These are phyloP conservation scores for Sclerurus mexicanus DNA, from an alignment of 2,113 vertebrate species.

Conservation along the genomic window DNA sequence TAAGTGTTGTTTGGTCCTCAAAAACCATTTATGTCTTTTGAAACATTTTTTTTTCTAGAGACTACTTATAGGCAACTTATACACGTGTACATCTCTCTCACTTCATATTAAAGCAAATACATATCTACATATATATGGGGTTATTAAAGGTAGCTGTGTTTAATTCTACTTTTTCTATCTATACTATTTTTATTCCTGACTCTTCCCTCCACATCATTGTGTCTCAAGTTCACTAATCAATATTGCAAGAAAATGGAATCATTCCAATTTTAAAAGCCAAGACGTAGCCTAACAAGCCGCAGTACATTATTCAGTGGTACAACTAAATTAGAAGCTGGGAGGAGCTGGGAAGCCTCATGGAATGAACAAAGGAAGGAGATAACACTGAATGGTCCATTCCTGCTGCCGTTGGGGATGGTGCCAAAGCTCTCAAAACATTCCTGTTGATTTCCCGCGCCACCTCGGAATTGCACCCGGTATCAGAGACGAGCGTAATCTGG, in stretches of 20 bases:
- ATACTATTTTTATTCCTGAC: neutral
- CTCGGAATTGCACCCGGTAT: neutral
- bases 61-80: neutral
- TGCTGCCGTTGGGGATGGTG: neutral
- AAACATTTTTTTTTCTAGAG: neutral
- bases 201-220: neutral
- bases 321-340: neutral
- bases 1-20: neutral
- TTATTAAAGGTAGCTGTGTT: neutral
- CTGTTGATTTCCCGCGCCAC: fast-evolving
- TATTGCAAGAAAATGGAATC: neutral
- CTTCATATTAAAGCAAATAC: neutral
- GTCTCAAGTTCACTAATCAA: neutral
- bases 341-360: neutral
- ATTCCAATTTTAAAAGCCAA: neutral
- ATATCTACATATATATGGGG: neutral
- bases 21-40: neutral
- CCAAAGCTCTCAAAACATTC: neutral
- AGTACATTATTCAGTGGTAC: neutral
- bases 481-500: neutral
- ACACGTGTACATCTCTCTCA: neutral
- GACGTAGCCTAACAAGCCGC: neutral
- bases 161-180: neutral
- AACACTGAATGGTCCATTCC: fast-evolving
- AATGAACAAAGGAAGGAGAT: neutral